Conservation (phyloP, 2,797 vertebrate genomes). For the Halcyon badia region DNA sequence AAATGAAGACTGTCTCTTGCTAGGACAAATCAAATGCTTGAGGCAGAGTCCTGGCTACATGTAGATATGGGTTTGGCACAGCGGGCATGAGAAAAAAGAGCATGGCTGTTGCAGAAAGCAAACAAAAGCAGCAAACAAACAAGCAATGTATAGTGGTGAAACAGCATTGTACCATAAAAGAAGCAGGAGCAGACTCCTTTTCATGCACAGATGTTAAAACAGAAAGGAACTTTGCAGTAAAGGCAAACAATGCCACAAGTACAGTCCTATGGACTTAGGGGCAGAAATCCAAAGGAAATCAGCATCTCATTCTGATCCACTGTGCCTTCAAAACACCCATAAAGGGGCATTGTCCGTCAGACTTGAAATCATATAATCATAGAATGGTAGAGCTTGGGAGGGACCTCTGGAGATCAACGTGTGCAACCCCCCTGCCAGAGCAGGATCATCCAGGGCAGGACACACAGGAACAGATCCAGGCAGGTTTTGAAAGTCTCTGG, state of each 20-base stretch:
- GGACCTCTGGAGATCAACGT: too few relatives aligned
- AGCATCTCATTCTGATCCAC: not conserved
- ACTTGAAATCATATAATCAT: not conserved
- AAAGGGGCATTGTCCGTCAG: not conserved
- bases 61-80: not conserved
- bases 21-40: not conserved
- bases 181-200: not conserved
- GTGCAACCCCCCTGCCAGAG: too few relatives aligned
- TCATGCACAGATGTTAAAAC: constrained; percentile 46
- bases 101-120: not conserved
- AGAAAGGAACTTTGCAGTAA: constrained; percentile 40
- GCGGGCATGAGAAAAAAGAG: not conserved
- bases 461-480: too few relatives aligned
- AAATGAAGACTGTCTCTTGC: not conserved
- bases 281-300: constrained; percentile 56
- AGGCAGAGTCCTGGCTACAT: not conserved
- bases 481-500: too few relatives aligned
- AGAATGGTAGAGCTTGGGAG: too few relatives aligned
- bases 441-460: too few relatives aligned
- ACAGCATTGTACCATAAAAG: not conserved
- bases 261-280: constrained; percentile 15
- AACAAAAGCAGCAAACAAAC: not conserved
- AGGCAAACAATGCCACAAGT: constrained; percentile 36
- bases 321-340: not conserved
- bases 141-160: not conserved